Evolutionary conservation across 2,113 vertebrate species (phyloP).

Genomic region (Donacobius atricapilla): DNA sequence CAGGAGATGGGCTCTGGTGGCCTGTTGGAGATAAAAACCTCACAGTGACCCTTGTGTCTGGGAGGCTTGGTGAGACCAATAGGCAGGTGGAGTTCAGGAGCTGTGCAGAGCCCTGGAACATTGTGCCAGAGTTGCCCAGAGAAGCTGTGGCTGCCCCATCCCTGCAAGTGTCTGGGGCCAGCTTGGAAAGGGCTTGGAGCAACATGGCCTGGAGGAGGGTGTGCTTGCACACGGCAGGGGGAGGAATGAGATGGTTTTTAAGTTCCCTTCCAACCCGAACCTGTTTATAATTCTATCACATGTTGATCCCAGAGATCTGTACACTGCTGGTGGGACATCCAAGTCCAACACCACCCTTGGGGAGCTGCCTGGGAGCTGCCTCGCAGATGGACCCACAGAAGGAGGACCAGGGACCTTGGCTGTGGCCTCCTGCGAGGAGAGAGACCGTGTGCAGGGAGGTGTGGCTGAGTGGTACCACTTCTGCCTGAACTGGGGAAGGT

Average conservation of each 20-base stretch:
- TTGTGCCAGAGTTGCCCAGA: neutral
- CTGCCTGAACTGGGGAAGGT: neutral
- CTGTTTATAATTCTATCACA: neutral
- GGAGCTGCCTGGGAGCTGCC: neutral
- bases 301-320: neutral
- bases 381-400: rapidly evolving
- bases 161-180: neutral
- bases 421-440: neutral
- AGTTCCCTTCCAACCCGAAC: neutral
- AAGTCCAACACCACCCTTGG: neutral
- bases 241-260: neutral
- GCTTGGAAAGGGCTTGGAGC: neutral
- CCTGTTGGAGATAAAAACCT: too few species aligned
- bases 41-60: neutral
- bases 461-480: neutral
- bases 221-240: neutral
- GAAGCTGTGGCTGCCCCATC: neutral
- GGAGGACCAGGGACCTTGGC: rapidly evolving
- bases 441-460: neutral
- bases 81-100: neutral
- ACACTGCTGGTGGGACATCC: rapidly evolving
- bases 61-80: neutral
- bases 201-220: neutral
- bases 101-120: neutral
- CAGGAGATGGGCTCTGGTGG: neutral